phyloP scores from a whole-genome alignment of 2,797 vertebrate genomes.

The Anolis apletophallus region DNA sequence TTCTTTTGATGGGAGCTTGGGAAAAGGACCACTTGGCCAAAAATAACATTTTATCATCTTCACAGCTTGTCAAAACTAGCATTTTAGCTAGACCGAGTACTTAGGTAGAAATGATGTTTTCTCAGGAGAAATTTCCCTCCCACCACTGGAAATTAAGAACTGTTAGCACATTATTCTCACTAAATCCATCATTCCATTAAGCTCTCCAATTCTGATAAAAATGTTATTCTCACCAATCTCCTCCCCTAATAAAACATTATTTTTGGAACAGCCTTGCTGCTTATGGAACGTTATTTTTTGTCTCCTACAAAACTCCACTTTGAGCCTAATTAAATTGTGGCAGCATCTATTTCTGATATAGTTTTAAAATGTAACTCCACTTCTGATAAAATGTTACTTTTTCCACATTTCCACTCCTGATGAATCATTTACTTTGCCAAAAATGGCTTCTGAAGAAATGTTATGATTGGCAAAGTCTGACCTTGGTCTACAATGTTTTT shows the following conservation, averaged over 20 bases:
- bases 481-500: slow-evolving; percentile 60
- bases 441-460: slow-evolving; percentile 61
- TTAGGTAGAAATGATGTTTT: slow-evolving; percentile 72
- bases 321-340: slow-evolving; percentile 53
- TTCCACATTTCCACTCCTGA: slow-evolving; percentile 60
- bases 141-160: slow-evolving; percentile 61
- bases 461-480: slow-evolving; percentile 62
- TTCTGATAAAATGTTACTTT: slow-evolving; percentile 67
- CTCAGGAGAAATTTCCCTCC: slow-evolving; percentile 62
- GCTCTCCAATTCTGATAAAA: slow-evolving; percentile 60
- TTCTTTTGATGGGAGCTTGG: slow-evolving; percentile 64
- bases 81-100: slow-evolving; percentile 58
- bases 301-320: slow-evolving; percentile 53
- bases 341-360: slow-evolving; percentile 55
- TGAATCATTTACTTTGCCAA: slow-evolving; percentile 66
- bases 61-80: slow-evolving; percentile 76
- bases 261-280: slow-evolving; percentile 61
- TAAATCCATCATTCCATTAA: slow-evolving; percentile 51
- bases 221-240: slow-evolving; percentile 51
- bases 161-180: slow-evolving; percentile 67
- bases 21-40: slow-evolving; percentile 70
- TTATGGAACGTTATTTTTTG: slow-evolving; percentile 55
- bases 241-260: slow-evolving; percentile 60
- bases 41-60: slow-evolving; percentile 76
- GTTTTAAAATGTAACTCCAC: slow-evolving; percentile 41